Conservation (phyloP, 2,113 vertebrate genomes). For the Piaya cayana region DNA sequence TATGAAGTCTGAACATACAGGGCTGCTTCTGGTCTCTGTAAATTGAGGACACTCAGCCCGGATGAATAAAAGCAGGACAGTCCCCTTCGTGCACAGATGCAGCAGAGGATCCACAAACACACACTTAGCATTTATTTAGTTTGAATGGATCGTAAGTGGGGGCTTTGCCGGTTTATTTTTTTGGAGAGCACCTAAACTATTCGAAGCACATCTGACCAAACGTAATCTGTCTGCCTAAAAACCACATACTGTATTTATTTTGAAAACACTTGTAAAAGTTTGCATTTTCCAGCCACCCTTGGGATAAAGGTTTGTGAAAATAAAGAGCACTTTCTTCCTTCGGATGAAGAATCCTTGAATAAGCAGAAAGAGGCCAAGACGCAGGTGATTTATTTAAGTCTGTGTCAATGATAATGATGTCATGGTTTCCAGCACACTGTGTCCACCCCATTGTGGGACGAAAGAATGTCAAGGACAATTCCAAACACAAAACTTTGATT, state of each 20-base stretch:
- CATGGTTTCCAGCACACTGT: slow-evolving; percentile 91
- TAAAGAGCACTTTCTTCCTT: slow-evolving; percentile 83
- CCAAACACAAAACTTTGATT: slow-evolving; percentile 88
- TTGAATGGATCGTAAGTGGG: slow-evolving; percentile 29
- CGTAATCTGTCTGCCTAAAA: slow-evolving; percentile 69
- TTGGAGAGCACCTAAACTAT: slow-evolving; percentile 62
- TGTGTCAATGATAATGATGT: slow-evolving; percentile 95
- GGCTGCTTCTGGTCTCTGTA: not conserved
- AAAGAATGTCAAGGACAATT: slow-evolving; percentile 98
- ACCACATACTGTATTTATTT: slow-evolving; percentile 86
- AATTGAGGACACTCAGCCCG: not conserved
- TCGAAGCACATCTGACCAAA: slow-evolving; percentile 72
- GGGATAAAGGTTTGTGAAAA: slow-evolving; percentile 81
- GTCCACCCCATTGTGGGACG: slow-evolving; percentile 91
- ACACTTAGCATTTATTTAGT: slow-evolving; percentile 43
- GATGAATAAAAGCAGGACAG: not conserved
- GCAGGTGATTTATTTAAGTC: slow-evolving; percentile 97
- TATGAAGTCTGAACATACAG: not conserved
- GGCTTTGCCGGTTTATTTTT: slow-evolving; percentile 59
- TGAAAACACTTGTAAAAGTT: slow-evolving; percentile 92
- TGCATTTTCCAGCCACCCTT: slow-evolving; percentile 84
- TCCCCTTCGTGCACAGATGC: not conserved
- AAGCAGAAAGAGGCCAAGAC: slow-evolving; percentile 81
- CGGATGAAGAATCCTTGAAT: slow-evolving; percentile 83
- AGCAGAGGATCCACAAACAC: not conserved